These are phyloP conservation scores for Eupithecia pulchellata DNA, from an alignment of 2,888 invertebrate genomes.

Conservation along the genomic window DNA sequence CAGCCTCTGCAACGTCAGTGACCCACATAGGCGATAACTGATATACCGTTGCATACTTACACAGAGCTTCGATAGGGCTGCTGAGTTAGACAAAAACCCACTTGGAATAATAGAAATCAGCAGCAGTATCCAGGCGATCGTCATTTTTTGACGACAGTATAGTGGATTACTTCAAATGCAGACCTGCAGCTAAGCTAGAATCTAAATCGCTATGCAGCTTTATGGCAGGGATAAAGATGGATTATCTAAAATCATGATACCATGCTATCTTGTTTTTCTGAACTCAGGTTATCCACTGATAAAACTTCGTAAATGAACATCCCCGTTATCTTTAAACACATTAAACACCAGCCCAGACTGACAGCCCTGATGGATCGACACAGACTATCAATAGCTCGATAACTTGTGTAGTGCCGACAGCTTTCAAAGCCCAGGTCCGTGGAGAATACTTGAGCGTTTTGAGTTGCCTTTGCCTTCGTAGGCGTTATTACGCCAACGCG, in stretches of 20 bases:
- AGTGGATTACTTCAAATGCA: too few species aligned
- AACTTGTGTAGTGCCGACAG: constrained; percentile 54
- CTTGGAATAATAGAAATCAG: background rate
- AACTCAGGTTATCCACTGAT: background rate
- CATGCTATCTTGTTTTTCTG: constrained; percentile 1
- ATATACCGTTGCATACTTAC: constrained; percentile 57
- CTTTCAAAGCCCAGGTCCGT: constrained; percentile 59
- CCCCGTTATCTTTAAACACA: constrained; percentile 10
- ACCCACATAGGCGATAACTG: constrained; percentile 71
- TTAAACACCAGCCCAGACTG: constrained; percentile 17
- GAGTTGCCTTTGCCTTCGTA: background rate
- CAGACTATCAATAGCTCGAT: constrained; percentile 62
- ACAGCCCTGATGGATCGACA: constrained; percentile 50
- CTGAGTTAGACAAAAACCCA: background rate
- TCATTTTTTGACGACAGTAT: background rate
- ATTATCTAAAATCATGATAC: background rate
- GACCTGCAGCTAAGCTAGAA: too few species aligned
- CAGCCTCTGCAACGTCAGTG: constrained; percentile 62
- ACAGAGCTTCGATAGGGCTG: constrained; percentile 49
- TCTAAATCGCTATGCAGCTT: background rate
- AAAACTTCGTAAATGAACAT: constrained; percentile 6
- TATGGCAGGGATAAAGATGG: background rate
- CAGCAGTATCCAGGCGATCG: background rate
- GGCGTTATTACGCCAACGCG: background rate
- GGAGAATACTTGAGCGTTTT: constrained; percentile 7